These are phyloP conservation scores for Phallusia fumigata DNA, from an alignment of 23 tunicate genomes.

Conservation along the genomic window DNA sequence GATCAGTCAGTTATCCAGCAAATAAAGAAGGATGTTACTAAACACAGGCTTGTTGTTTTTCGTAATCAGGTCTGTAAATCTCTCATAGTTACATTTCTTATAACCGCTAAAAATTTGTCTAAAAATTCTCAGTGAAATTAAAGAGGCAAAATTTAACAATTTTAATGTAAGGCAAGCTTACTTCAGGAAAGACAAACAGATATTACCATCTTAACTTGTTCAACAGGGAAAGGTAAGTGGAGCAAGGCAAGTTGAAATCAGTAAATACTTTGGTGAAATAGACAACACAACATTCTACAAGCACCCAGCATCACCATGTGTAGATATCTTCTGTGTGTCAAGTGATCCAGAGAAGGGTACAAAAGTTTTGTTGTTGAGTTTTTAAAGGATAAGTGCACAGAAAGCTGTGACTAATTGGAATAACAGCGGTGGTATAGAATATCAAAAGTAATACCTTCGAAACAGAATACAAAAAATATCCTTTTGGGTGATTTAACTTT, in stretches of 20 bases:
- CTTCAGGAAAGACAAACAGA: neutral
- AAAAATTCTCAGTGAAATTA: no score
- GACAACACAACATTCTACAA: constrained; percentile 30
- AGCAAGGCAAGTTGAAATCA: constrained; percentile 40
- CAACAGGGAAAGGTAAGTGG: constrained; percentile 35
- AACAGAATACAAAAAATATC: no score
- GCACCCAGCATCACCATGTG: constrained; percentile 49
- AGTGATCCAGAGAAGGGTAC: constrained; percentile 45
- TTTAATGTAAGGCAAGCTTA: no score
- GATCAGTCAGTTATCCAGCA: neutral
- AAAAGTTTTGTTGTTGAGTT: neutral
- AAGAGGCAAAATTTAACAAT: neutral
- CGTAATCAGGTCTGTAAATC: constrained; percentile 37
- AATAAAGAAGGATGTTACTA: constrained; percentile 51
- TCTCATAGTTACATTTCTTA: neutral
- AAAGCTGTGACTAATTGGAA: no score
- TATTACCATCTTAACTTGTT: neutral
- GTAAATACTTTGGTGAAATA: constrained; percentile 55
- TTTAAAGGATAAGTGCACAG: no score
- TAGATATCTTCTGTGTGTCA: constrained; percentile 51
- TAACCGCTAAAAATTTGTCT: no score
- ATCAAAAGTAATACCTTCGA: no score
- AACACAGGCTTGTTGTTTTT: constrained; percentile 43
- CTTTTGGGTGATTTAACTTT: no score
- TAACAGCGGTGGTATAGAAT: no score